phyloP scores from a whole-genome alignment of 2,888 invertebrate species.

The Agriopis marginaria region DNA sequence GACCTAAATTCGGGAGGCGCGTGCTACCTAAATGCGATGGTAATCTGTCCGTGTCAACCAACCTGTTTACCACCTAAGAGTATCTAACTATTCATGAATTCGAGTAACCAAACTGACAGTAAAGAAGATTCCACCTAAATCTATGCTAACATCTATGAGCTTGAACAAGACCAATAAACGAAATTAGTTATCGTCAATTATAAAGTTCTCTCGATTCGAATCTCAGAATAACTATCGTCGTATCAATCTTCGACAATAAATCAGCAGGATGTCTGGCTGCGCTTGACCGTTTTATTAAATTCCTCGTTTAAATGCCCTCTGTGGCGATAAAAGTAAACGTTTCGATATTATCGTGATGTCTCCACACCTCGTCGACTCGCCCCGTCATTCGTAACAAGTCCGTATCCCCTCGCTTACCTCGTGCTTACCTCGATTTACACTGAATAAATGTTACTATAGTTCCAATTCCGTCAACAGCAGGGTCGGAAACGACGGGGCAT shows the following conservation, averaged over 20 bases:
- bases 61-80: slow-evolving; percentile 20
- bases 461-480: slow-evolving; percentile 19
- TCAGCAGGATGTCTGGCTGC: slow-evolving; percentile 57
- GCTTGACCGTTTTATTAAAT: slow-evolving; percentile 76
- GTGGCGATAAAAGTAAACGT: slow-evolving; percentile 69
- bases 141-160: background rate
- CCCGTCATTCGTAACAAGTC: slow-evolving; percentile 62
- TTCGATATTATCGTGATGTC: slow-evolving; percentile 77
- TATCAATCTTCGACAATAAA: slow-evolving; percentile 57
- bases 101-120: slow-evolving; percentile 5
- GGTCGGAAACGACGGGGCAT: background rate
- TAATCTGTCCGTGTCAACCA: slow-evolving; percentile 49
- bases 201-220: background rate
- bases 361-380: slow-evolving; percentile 74
- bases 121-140: slow-evolving; percentile 3
- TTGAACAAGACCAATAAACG: slow-evolving; percentile 3
- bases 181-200: background rate
- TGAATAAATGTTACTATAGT: slow-evolving; percentile 30
- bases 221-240: slow-evolving; percentile 20
- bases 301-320: slow-evolving; percentile 73
- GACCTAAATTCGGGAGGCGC: slow-evolving; percentile 59
- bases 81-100: slow-evolving; percentile 16
- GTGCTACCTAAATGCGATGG: slow-evolving; percentile 54
- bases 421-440: slow-evolving; percentile 33
- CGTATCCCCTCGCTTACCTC: slow-evolving; percentile 47